Percentiles rank a stretch among this genome's conserved stretches.
Conservation (phyloP, 2,797 vertebrate species). For the Platalea minor region DNA sequence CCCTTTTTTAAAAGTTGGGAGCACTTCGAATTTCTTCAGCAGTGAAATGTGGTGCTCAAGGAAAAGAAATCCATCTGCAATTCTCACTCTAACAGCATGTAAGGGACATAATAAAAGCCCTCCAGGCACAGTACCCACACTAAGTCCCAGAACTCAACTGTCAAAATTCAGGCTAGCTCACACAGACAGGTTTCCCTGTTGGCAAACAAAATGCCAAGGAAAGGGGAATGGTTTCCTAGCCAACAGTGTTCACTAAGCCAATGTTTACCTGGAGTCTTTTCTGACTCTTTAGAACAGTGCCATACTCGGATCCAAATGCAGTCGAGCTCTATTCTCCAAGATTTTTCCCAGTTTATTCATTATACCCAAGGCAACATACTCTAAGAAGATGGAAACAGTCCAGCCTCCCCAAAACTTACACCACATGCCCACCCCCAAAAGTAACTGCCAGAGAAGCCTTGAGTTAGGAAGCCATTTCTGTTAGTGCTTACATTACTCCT, state of each 20-base stretch:
- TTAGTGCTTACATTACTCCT: not conserved
- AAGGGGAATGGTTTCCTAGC: not conserved
- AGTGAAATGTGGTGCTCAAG: not conserved
- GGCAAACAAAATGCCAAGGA: not conserved
- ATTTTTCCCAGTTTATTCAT: not conserved
- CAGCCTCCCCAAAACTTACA: not conserved
- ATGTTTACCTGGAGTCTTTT: not conserved
- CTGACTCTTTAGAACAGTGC: not conserved
- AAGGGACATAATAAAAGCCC: not conserved
- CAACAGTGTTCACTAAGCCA: not conserved
- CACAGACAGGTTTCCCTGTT: not conserved
- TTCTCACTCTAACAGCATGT: not conserved
- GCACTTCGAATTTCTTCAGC: not conserved
- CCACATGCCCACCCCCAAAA: rapidly evolving
- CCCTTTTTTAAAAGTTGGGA: not conserved
- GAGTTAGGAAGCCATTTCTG: not conserved
- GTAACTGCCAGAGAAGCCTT: not conserved
- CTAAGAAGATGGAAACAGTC: not conserved
- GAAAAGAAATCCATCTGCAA: not conserved
- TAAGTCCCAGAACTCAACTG: not conserved
- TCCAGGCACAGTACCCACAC: not conserved
- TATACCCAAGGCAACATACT: not conserved
- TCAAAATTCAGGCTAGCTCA: not conserved
- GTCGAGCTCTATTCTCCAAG: rapidly evolving
- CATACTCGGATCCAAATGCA: not conserved